Percentiles rank a stretch among this genome's conserved stretches.
These are phyloP conservation scores for Crotalus tigris DNA, from an alignment of 2,113 vertebrate species.

Conservation along the genomic window DNA sequence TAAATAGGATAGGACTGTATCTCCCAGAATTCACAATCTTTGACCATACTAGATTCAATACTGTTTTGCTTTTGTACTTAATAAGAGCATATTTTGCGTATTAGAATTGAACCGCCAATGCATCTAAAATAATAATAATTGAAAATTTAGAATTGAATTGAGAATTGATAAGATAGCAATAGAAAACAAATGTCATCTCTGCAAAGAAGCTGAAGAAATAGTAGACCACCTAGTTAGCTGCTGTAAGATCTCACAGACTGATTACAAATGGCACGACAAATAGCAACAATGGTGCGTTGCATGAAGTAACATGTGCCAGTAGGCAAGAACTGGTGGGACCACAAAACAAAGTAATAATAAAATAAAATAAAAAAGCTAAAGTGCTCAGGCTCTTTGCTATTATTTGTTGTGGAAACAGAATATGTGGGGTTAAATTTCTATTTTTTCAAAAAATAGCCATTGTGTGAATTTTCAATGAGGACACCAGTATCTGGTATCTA, in stretches of 20 bases:
- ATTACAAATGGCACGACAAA: neutral
- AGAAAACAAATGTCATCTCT: neutral
- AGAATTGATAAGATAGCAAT: neutral
- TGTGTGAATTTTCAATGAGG: neutral
- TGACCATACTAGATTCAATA: neutral
- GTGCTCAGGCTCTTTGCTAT: neutral
- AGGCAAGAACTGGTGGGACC: neutral
- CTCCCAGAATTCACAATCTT: neutral
- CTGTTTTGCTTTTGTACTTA: neutral
- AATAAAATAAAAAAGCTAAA: neutral
- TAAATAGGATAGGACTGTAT: neutral
- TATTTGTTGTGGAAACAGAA: neutral
- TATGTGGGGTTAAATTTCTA: neutral
- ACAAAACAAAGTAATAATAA: neutral
- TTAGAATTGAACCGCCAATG: neutral
- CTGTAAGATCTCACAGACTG: neutral
- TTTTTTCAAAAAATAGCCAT: neutral
- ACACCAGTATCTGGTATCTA: neutral
- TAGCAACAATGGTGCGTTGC: neutral
- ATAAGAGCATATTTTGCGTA: neutral
- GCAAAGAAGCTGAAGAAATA: neutral
- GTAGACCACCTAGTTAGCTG: neutral
- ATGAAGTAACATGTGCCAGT: neutral
- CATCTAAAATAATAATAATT: neutral
- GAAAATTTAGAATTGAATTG: neutral